Evolutionary conservation across 37 sponge, comb jelly and placozoan genomes (phyloP), one percentile per base, ranked within the genome.

Genomic region (Petrosia ficiformis): DNA sequence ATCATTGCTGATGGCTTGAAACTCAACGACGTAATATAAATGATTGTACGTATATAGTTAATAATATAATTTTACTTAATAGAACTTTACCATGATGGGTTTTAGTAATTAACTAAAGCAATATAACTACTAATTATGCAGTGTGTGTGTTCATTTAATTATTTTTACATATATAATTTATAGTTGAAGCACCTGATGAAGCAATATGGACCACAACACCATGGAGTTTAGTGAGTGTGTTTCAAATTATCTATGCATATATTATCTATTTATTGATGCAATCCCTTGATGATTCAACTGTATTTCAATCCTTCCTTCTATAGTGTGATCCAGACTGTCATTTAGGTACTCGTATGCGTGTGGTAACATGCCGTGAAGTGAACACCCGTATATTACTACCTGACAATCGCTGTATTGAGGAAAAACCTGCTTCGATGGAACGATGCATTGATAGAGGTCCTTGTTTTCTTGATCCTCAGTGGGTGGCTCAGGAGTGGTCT

Each of bases 251-350:
- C 16, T 19, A 19, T 48, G 10, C 16, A 48, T 48, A 48, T 16
- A 48, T 10, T 19, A 48, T 16, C 54, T 48, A 10, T 16, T 19
- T n/a, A n/a, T n/a, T n/a, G n/a, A n/a, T n/a, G n/a, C n/a, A n/a
- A 6, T 26, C 28, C 28, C 28, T 5, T 61, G 63, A 24, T n/a
- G 22, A 61, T 6, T 61, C 63, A 26, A n/a, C 26, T 26, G 14
- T 61, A 61, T 61, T 11, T 61, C n/a, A 26, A 26, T 61, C 6
- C 6, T 61, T 8, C n/a, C 14, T 61, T n/a, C 14, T 61, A 61
- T 22, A 61, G 63, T 61, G 63, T n/a, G 5, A 11, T n/a, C 63
- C 63, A 61, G 26, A 61, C 6, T 61, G 63, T n/a, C 63, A 61
- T 22, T 29, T 24, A 26, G 63, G 63, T n/a, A 61, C 26, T 5